Evolutionary conservation across 37 sponge, comb jelly and placozoan genomes (phyloP).

Genomic region (Amphimedon queenslandica): DNA sequence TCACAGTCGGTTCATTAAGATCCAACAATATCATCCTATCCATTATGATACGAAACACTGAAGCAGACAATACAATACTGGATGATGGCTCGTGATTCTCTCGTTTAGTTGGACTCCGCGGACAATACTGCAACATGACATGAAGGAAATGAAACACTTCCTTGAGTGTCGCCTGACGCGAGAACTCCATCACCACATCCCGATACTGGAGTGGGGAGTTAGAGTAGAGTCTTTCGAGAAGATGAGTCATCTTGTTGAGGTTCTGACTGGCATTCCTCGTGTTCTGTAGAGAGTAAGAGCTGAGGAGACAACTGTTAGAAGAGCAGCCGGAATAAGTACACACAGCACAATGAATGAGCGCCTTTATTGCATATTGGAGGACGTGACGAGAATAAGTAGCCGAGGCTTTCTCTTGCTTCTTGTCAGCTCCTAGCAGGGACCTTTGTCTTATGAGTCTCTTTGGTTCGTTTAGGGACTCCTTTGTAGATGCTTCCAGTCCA

Average conservation of each 20-base stretch:
- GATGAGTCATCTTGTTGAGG: slow-evolving; percentile 17
- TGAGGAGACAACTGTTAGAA: slow-evolving; percentile 21
- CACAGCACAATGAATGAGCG: slow-evolving; percentile 40
- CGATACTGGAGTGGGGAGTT: slow-evolving; percentile 21
- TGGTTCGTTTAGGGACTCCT: neutral
- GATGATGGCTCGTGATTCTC: neutral
- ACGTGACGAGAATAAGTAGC: slow-evolving; percentile 9
- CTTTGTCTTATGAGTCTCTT: neutral
- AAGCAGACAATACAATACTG: slow-evolving; percentile 12
- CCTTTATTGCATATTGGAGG: slow-evolving; percentile 15
- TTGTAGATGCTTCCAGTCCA: slow-evolving; percentile 8
- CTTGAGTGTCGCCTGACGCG: slow-evolving; percentile 9
- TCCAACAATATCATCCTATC: slow-evolving; percentile 52
- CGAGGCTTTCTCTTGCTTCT: neutral
- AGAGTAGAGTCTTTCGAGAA: slow-evolving; percentile 23
- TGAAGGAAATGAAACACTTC: slow-evolving; percentile 59
- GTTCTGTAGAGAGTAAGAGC: slow-evolving; percentile 4
- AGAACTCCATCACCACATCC: slow-evolving; percentile 27
- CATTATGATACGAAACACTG: slow-evolving; percentile 29
- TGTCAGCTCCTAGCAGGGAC: neutral
- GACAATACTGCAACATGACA: slow-evolving; percentile 47
- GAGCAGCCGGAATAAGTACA: slow-evolving; percentile 24
- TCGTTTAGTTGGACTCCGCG: neutral
- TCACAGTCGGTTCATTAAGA: slow-evolving; percentile 30
- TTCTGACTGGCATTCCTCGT: neutral